Evolutionary conservation across 2,113 vertebrate genomes (phyloP).

Genomic region (Syngnathus floridae): DNA sequence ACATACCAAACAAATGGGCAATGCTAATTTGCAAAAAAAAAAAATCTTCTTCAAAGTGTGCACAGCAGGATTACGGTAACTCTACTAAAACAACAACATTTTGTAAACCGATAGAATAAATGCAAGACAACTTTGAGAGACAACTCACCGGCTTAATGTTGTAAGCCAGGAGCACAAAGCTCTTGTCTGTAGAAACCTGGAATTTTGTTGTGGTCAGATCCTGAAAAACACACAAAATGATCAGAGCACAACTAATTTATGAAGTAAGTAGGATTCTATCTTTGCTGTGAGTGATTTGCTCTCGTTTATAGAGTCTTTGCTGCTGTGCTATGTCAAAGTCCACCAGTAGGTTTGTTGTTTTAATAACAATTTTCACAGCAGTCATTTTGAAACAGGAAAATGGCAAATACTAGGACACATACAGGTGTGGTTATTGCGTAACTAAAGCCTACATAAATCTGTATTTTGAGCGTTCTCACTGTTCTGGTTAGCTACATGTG

Average conservation of each 20-base stretch:
- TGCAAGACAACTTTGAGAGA: not conserved
- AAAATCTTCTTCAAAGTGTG: not conserved
- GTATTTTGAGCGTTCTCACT: not conserved
- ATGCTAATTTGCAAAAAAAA: not conserved
- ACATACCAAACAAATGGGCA: not conserved
- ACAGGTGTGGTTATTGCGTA: not conserved
- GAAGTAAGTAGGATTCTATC: not conserved
- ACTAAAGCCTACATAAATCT: not conserved
- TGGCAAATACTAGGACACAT: too few species aligned
- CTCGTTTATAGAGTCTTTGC: not conserved
- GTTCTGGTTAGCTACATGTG: not conserved
- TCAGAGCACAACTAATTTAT: not conserved
- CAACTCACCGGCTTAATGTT: constrained; percentile 69
- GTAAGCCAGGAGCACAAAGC: constrained; percentile 69
- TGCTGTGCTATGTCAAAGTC: not conserved
- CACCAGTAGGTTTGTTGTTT: not conserved
- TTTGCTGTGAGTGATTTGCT: not conserved
- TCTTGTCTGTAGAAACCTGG: constrained; percentile 73
- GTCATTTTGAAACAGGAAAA: not conserved
- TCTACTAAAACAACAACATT: not conserved
- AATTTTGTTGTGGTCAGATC: constrained; percentile 55
- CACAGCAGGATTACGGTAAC: not conserved
- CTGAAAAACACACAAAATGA: constrained; percentile 21
- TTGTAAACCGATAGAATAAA: too few species aligned
- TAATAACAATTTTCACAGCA: not conserved